Evolutionary conservation across 2,888 invertebrate species (phyloP), one percentile per base, ranked within the genome.

Genomic region (Oscheius sp.): DNA sequence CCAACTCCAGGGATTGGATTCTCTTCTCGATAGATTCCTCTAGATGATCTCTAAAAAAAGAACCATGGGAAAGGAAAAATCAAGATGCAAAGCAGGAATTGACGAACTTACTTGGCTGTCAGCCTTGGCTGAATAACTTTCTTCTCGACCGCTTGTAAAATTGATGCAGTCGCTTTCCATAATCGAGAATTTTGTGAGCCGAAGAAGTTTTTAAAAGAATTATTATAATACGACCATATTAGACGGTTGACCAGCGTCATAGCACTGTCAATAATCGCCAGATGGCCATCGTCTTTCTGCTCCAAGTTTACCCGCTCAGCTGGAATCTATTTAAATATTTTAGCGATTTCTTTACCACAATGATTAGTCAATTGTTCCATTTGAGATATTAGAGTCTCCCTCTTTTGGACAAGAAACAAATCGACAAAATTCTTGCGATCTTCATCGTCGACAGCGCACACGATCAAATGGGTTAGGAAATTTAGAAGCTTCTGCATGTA

Each of bases 181-280:
- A 29, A 35, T 55, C 5, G 0, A 18, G 56, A 7, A 21, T 25
- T 1, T 29, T 59, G 0, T 29, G 59, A 21, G n/a, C 59, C 59
- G n/a, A 59, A 59, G 59, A 59, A 59, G 27, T 59, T 59, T 13
- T 13, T 29, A 29, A 35, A 59, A 16, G 6, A 2, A 29, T 59
- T 59, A 27, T 29, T 35, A 59, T 59, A 59, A 59, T 59, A 59
- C 35, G 59, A 29, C 59, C 59, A 59, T 3, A 59, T 59, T 35
- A 59, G 59, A 7, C 59, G 29, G 41, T 12, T 59, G 16, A 59
- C 41, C 29, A 59, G n/a, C 29, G 27, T n/a, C 59, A 59, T 29
- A 3, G 59, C 59, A 41, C 59, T 59, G 27, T 59, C 59, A 59
- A 59, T 59, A 29, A 16, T n/a, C 6, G 5, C 29, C 35, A 59